Evolutionary conservation across 2,797 vertebrate genomes (phyloP).

Genomic region (Knipowitschia caucasica): DNA sequence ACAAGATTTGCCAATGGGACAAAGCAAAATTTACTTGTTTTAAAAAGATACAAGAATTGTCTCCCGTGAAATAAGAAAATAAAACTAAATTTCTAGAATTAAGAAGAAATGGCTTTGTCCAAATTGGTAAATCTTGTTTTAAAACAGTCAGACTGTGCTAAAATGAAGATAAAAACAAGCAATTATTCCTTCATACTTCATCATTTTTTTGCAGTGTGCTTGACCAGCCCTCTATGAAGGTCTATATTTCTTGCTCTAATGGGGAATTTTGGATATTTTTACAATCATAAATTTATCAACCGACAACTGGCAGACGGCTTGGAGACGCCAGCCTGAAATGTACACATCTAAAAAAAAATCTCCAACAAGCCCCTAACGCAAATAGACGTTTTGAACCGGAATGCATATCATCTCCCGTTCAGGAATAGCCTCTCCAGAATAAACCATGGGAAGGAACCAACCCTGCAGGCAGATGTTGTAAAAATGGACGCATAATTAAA

Average conservation of each 20-base stretch:
- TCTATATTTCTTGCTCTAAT: background rate
- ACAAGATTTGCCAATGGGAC: too few species aligned
- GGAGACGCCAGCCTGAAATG: conserved; percentile 63
- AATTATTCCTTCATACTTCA: too few species aligned
- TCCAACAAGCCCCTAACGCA: conserved; percentile 29
- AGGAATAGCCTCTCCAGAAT: conserved; percentile 74
- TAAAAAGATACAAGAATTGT: too few species aligned
- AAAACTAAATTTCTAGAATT: too few species aligned
- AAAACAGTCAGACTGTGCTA: too few species aligned
- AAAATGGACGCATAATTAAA: conserved; percentile 47
- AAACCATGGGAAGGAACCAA: conserved; percentile 56
- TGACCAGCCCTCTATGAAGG: background rate
- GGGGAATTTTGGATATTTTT: conserved; percentile 19
- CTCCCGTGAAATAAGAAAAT: too few species aligned
- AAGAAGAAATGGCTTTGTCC: too few species aligned
- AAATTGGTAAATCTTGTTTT: too few species aligned
- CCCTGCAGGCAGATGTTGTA: conserved; percentile 55
- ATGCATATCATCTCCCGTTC: conserved; percentile 64
- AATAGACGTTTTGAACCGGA: conserved; percentile 70
- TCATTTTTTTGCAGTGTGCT: background rate
- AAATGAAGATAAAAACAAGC: too few species aligned
- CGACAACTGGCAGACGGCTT: conserved; percentile 61
- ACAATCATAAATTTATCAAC: conserved; percentile 30
- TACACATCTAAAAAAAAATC: conserved; percentile 50
- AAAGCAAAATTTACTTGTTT: too few species aligned